Base-by-base conservation (phyloP, 2,113 vertebrate species). In the Pycnonotus jocosus region DNA sequence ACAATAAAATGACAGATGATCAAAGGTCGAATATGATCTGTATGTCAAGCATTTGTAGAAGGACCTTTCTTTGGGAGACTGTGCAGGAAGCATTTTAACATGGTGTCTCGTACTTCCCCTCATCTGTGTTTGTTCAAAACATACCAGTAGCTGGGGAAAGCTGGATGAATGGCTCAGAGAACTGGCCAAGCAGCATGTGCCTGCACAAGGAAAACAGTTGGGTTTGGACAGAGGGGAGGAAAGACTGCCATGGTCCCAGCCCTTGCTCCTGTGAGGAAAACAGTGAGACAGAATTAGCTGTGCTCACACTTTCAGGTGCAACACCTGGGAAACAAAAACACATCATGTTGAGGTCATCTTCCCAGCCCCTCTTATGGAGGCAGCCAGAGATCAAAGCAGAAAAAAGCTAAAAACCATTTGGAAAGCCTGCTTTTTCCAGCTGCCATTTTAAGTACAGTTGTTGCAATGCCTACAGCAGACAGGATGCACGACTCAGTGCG, bases 1-100 rank as follows among this genome's bases (percentile, higher is more conserved):
- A 96, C 96, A 96, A 91, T 96, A 92, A 95, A 98, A 98, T 91
- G 96, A 97, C 97, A 98, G 95, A 97, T 96, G 98, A 98, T 97
- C 97, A 98, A 98, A 98, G 97, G 96, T 89, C 38, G 40, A 97
- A 77, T 86, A 97, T 86, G 96, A 97, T 95, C 97, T 66, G 73
- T 70, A 86, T 97, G 97, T 97, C 95, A 97, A 96, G 96, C 93
- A 96, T 96, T 96, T 93, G 56, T n/a, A 84, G 77, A 56, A 88
- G 72, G 93, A 96, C 93, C 85, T 96, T 90, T 96, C 95, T 96
- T 81, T 89, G 93, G 76, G 76, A 83, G 91, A 83, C 90, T 20
- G 33, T 82, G 76, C 95, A 94, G 90, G 85, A 96, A 95, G 79
- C n/a, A 33, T 94, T 97, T 95, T 92, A 95, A 66, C 50, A 1